These are phyloP conservation scores for Chrosomus eos DNA, from an alignment of 2,797 vertebrate species.

Conservation along the genomic window DNA sequence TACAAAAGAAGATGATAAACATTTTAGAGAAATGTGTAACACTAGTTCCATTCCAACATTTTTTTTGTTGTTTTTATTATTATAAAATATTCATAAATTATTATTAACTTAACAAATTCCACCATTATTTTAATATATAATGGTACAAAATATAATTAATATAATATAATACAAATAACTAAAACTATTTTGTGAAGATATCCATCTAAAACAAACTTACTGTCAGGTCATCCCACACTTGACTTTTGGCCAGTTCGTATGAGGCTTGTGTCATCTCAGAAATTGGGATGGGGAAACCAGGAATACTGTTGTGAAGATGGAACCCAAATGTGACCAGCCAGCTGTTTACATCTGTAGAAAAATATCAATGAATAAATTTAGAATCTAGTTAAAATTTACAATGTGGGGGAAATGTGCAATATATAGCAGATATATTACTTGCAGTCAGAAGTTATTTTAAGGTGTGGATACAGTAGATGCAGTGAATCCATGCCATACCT, in stretches of 20 bases:
- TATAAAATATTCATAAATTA: not conserved
- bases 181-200: not conserved
- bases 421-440: conserved; percentile 11
- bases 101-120: not conserved
- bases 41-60: not conserved
- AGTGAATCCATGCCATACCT: conserved; percentile 78
- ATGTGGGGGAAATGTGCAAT: not conserved
- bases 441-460: not conserved
- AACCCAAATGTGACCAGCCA: conserved; percentile 99
- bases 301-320: conserved; percentile 98
- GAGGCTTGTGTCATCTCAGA: conserved; percentile 93
- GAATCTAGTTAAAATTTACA: not conserved
- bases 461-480: not conserved
- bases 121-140: not conserved
- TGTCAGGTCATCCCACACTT: conserved; percentile 95
- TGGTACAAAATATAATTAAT: not conserved
- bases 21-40: not conserved
- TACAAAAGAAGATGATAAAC: conserved; percentile 68
- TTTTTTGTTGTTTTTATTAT: not conserved
- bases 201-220: conserved; percentile 76
- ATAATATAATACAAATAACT: conserved; percentile 4
- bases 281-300: conserved; percentile 93
- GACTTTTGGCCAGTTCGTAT: conserved; percentile 93
- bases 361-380: conserved; percentile 29
- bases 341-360: conserved; percentile 92